Base-by-base conservation (phyloP, 2,888 invertebrate genomes). In the Napeogenes inachia region DNA sequence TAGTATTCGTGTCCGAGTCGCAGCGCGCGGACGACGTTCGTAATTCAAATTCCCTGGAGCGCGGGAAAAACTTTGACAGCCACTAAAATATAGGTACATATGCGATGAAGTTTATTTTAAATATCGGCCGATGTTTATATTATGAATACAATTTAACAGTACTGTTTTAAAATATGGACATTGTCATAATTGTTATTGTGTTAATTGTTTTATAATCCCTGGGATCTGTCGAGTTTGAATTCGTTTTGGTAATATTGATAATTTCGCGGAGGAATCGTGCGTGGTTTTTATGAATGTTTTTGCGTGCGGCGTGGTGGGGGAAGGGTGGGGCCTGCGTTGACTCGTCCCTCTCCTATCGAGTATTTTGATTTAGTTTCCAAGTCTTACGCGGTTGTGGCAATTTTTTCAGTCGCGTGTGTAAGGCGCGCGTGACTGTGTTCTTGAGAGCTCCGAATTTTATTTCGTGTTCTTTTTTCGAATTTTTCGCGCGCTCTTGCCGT, bases 281-380 rank as follows among this genome's bases (percentile, higher is more conserved):
- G 82, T 79, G 77, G 86, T 89, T 90, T 89, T 90, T 89, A 85
- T 85, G 87, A 86, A 87, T 87, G 89, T 89, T 89, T 90, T 90
- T 89, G 88, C 88, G 87, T 21, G 21, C 89, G 88, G 88, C 88
- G 70, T 81, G 80, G 89, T 82, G 88, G 89, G 89, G 87, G 86
- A 75, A 84, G 88, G 89, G 89, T 86, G 89, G 89, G 86, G 89
- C 89, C 79, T 86, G 74, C 62, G 75, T 70, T 77, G 89, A 84
- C 79, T 87, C 89, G 89, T 88, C 89, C 89, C 89, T 89, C 89
- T 87, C 79, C 87, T 85, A 88, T 86, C 85, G 81, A 79, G 87
- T 90, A 90, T 90, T 90, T 89, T 90, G 89, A 90, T 89, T 90
- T 90, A 90, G 89, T 89, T 90, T 89, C 86, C 81, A 79, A 89